These are phyloP conservation scores for Aplysina aerophoba DNA, from an alignment of 37 sponge, comb jelly and placozoan species.

Conservation along the genomic window DNA sequence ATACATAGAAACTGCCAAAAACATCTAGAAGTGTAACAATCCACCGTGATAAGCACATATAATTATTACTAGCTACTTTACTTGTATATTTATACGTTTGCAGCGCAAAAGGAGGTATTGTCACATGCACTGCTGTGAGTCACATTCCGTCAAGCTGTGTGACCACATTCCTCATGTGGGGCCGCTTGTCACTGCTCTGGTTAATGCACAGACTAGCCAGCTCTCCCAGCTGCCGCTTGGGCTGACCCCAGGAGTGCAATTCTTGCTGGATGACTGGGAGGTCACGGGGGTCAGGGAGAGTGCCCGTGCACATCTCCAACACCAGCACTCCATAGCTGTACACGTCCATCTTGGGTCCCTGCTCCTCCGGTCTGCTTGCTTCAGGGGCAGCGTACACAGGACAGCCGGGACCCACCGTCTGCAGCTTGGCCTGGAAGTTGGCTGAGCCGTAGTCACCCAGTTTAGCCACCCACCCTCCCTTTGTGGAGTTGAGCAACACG, in stretches of 20 bases:
- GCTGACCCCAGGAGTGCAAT: not conserved
- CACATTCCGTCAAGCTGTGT: not conserved
- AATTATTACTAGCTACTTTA: too few species aligned
- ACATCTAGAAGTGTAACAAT: too few species aligned
- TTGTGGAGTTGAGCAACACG: conserved; percentile 55
- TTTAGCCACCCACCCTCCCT: conserved; percentile 65
- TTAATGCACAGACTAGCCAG: not conserved
- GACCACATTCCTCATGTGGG: not conserved
- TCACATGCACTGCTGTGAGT: not conserved
- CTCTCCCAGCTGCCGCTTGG: not conserved
- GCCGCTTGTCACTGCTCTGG: not conserved
- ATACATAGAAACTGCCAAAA: too few species aligned
- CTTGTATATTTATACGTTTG: too few species aligned
- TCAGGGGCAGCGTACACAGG: conserved; percentile 72
- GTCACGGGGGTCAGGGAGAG: conserved; percentile 32
- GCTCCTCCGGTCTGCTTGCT: conserved; percentile 35
- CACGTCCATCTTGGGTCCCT: conserved; percentile 74
- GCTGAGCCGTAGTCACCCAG: conserved; percentile 73
- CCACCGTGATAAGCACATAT: too few species aligned
- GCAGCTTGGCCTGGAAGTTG: conserved; percentile 43
- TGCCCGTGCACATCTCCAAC: conserved; percentile 58
- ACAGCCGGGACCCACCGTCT: conserved; percentile 53
- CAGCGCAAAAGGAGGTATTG: too few species aligned
- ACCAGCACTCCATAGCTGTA: conserved; percentile 71
- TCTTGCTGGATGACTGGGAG: not conserved